Percentiles rank a stretch among this genome's conserved stretches.
These are phyloP conservation scores for Echiichthys vipera DNA, from an alignment of 2,797 vertebrate species.

Conservation along the genomic window DNA sequence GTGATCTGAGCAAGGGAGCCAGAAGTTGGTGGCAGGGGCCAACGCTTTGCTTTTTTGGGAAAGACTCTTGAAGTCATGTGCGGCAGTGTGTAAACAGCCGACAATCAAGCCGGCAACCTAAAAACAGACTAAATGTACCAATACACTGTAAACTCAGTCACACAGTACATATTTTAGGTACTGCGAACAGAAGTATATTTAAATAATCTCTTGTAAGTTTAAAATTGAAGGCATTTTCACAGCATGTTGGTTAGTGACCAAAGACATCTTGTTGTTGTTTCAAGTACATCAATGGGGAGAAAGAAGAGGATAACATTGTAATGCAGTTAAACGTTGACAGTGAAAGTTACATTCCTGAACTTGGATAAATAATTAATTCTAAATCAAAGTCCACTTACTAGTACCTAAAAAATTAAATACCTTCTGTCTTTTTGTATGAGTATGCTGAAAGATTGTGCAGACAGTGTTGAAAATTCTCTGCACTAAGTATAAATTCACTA, in stretches of 20 bases:
- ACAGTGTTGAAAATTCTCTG: not conserved
- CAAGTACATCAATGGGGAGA: slow-evolving; percentile 17
- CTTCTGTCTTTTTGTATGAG: not conserved
- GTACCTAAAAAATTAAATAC: not conserved
- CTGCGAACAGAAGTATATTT: no score
- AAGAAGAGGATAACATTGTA: slow-evolving; percentile 20
- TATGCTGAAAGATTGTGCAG: not conserved
- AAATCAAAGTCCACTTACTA: not conserved
- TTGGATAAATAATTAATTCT: not conserved
- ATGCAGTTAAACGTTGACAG: slow-evolving; percentile 4
- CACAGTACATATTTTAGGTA: not conserved
- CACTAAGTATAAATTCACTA: not conserved
- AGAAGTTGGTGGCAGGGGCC: no score
- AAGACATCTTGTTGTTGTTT: slow-evolving; percentile 48
- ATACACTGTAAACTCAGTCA: slow-evolving; percentile 17
- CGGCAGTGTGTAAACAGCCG: no score
- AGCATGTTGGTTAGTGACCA: slow-evolving; percentile 13
- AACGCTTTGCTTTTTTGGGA: no score
- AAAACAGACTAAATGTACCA: slow-evolving; percentile 17
- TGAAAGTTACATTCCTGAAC: not conserved
- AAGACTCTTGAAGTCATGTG: no score
- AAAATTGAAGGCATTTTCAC: slow-evolving; percentile 16
- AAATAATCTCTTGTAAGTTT: no score
- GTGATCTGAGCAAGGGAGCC: no score
- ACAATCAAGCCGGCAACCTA: slow-evolving; percentile 35